phyloP scores from a whole-genome alignment of 2,113 vertebrate species.

The Camelus dromedarius region DNA sequence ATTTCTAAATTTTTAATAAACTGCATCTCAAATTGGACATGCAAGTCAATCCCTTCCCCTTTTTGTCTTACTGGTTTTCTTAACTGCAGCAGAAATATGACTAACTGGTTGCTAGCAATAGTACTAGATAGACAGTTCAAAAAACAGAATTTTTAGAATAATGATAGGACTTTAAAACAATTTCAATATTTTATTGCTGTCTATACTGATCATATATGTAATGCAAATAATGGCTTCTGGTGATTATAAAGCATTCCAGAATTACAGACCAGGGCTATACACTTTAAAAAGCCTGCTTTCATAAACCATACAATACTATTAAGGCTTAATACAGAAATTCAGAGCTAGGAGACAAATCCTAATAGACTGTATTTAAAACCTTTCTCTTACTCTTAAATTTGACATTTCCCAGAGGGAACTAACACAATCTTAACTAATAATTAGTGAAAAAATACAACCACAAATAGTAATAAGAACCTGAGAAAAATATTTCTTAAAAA shows the following conservation, averaged over 20 bases:
- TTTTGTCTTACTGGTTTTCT: conserved; percentile 44
- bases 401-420: conserved; percentile 38
- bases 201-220: conserved; percentile 34
- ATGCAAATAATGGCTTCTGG: conserved; percentile 66
- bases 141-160: conserved; percentile 55
- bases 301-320: conserved; percentile 63
- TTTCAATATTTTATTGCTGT: conserved; percentile 77
- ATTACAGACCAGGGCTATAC: conserved; percentile 60
- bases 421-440: conserved; percentile 55
- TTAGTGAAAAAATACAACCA: conserved; percentile 59
- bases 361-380: conserved; percentile 56
- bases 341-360: conserved; percentile 38
- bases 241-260: conserved; percentile 66
- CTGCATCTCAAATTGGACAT: background rate
- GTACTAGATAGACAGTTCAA: background rate
- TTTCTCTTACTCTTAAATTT: conserved; percentile 61
- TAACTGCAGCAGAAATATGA: conserved; percentile 34
- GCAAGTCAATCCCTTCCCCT: background rate
- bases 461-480: conserved; percentile 28
- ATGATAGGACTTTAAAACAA: conserved; percentile 53
- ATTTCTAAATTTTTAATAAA: conserved; percentile 54
- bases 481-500: conserved; percentile 63
- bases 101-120: background rate
- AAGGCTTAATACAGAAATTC: conserved; percentile 62
- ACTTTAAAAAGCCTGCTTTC: conserved; percentile 57